phyloP scores from a whole-genome alignment of 23 tunicate species.

The Styela clava region DNA sequence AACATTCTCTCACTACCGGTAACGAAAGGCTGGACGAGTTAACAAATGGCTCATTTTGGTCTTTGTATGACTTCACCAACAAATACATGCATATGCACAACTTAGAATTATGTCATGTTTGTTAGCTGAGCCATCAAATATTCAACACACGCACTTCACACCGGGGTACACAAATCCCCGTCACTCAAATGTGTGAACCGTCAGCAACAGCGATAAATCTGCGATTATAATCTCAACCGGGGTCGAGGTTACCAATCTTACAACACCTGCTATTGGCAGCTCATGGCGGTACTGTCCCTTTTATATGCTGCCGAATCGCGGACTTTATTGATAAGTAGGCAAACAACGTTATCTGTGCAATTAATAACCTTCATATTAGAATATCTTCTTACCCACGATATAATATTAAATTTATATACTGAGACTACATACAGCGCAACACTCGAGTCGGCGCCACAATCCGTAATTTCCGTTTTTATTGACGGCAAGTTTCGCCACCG shows the following conservation, averaged over 20 bases:
- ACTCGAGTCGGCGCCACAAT: neutral
- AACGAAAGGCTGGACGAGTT: no score
- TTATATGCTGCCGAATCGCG: neutral
- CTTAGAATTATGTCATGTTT: neutral
- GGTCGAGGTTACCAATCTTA: neutral
- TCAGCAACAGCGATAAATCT: neutral
- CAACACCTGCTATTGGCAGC: neutral
- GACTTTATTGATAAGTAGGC: neutral
- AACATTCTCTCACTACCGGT: no score
- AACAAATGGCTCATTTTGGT: no score
- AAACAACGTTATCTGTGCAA: constrained; percentile 15
- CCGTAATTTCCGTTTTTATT: neutral
- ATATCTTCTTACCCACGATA: neutral
- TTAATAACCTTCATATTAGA: constrained; percentile 3
- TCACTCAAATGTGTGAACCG: neutral
- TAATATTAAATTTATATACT: neutral
- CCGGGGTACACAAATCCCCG: neutral
- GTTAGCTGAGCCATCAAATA: neutral
- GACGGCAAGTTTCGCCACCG: neutral
- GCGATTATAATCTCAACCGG: neutral
- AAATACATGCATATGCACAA: no score
- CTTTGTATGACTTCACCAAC: no score
- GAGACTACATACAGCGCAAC: neutral
- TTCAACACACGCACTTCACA: neutral
- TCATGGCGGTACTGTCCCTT: neutral